A percentile compares a stretch with the other conserved stretches of the same genome.
Conservation (phyloP, 2,113 vertebrate species). For the Ceuthmochares aereus region DNA sequence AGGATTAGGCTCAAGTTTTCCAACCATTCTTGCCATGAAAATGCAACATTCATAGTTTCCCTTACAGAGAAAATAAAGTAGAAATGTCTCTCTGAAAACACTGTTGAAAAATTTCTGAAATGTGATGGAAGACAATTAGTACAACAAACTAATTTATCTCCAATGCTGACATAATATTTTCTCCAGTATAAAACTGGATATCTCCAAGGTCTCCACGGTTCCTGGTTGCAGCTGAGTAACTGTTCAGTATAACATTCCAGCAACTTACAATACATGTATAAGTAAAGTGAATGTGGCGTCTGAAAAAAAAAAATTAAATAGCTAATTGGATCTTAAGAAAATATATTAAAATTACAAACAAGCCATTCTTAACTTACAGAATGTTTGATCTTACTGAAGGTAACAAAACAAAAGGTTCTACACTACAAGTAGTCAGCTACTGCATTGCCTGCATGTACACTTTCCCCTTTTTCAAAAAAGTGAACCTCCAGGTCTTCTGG, state of each 20-base stretch:
- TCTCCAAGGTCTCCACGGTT: neutral
- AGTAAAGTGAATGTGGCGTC: neutral
- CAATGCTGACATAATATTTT: neutral
- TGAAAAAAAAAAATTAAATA: neutral
- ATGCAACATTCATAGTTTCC: neutral
- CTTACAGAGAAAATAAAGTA: neutral
- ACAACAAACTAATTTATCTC: neutral
- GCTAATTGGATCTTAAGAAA: neutral
- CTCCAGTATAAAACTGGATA: neutral
- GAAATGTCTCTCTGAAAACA: neutral
- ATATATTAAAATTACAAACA: neutral
- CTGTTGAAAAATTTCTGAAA: neutral
- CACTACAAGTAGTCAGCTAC: neutral
- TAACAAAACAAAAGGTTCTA: neutral
- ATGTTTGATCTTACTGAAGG: neutral
- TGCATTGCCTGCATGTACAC: neutral
- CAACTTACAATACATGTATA: neutral
- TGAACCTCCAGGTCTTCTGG: conserved; percentile 25
- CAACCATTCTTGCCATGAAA: neutral
- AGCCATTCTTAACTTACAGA: neutral
- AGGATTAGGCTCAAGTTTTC: neutral
- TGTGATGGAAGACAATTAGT: neutral
- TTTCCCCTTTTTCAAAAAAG: conserved; percentile 23
- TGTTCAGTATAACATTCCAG: neutral
- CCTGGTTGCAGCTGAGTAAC: neutral